Conservation (phyloP, 1,140 invertebrate genomes). For the Phymastichus coffea region DNA sequence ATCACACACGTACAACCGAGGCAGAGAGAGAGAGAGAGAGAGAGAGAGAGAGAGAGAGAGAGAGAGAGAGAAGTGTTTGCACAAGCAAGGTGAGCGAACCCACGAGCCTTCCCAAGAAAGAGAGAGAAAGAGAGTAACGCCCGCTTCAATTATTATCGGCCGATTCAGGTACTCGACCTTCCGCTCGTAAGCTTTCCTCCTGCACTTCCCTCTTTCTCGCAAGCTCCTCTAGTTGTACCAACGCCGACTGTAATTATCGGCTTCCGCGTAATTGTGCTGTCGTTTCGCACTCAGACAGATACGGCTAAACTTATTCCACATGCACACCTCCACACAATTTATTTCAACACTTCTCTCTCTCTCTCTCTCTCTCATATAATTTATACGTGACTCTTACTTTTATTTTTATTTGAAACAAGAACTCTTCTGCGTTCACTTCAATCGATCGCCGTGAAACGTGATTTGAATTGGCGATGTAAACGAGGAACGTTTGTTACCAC, state of each 20-base stretch:
- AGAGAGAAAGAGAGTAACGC: neutral
- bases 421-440: no score
- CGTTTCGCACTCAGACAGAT: no score
- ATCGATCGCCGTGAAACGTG: no score
- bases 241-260: constrained; percentile 1
- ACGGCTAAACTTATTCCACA: no score
- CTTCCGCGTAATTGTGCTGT: neutral
- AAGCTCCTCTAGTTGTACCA: neutral
- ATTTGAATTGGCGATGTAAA: no score
- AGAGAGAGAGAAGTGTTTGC: constrained; percentile 16
- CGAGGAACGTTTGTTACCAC: no score
- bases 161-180: constrained; percentile 24
- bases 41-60: neutral
- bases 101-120: neutral
- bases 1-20: neutral
- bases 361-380: no score
- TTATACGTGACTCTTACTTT: no score
- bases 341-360: no score
- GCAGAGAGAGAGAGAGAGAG: neutral
- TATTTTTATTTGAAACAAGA: no score
- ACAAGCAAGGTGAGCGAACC: constrained; percentile 8
- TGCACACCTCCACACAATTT: no score
- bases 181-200: no score
- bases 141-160: constrained; percentile 21
- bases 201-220: neutral